Conservation (phyloP, 2,113 vertebrate species). For the Corythaixoides concolor region DNA sequence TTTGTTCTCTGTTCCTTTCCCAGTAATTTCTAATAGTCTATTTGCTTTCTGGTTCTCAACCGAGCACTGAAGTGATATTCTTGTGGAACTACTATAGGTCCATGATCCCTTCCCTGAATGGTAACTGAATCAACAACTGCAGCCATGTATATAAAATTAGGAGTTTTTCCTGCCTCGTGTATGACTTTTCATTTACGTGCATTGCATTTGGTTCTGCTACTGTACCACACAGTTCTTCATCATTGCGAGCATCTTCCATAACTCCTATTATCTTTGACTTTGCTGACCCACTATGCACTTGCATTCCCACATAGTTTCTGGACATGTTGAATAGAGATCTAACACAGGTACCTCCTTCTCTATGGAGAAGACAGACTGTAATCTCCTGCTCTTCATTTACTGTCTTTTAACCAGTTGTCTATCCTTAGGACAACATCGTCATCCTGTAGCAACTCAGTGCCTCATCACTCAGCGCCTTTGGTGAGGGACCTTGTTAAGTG, state of each 20-base stretch:
- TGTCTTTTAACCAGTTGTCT: background rate
- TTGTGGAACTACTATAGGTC: background rate
- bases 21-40: background rate
- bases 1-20: background rate
- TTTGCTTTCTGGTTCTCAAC: background rate
- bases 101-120: background rate
- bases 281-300: background rate
- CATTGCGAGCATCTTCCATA: background rate
- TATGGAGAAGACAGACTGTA: background rate
- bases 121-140: background rate
- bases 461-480: background rate
- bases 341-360: background rate
- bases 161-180: fast-evolving
- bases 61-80: fast-evolving
- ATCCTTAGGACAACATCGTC: background rate
- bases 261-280: background rate
- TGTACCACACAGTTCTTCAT: background rate
- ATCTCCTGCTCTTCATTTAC: background rate
- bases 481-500: background rate
- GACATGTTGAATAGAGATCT: background rate
- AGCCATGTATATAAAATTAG: background rate
- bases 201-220: background rate
- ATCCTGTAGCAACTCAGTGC: background rate
- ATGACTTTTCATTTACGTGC: background rate
- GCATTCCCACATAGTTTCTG: background rate